Conservation (phyloP, 2,888 invertebrate species). For the Myopa tessellatipennis region DNA sequence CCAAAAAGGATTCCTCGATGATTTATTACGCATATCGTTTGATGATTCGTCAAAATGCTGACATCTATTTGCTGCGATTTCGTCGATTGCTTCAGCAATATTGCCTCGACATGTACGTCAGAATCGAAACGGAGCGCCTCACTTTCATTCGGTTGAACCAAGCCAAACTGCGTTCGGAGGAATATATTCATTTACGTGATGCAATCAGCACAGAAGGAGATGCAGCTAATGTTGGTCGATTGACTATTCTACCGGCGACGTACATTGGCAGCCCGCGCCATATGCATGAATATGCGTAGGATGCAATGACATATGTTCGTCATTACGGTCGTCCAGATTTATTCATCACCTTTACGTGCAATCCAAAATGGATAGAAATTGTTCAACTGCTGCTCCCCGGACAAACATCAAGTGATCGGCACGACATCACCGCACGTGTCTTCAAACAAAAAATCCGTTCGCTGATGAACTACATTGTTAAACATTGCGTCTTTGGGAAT, state of each 20-base stretch:
- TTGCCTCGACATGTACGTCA: conserved; percentile 3
- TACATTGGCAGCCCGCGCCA: conserved; percentile 25
- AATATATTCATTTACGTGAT: conserved; percentile 31
- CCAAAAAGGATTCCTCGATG: background rate
- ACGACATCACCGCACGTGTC: conserved; percentile 8
- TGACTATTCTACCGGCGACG: conserved; percentile 4
- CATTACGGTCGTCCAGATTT: too few relatives aligned
- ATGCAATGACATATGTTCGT: too few relatives aligned
- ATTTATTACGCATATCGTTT: conserved; percentile 5
- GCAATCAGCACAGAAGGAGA: conserved; percentile 28
- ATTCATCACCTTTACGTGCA: too few relatives aligned
- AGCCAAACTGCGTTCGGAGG: conserved; percentile 24
- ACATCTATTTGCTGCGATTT: conserved; percentile 18
- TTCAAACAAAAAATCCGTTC: background rate
- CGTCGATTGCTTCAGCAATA: conserved; percentile 11
- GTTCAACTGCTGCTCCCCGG: too few relatives aligned
- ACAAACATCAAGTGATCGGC: conserved; percentile 1
- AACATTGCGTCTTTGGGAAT: conserved; percentile 44
- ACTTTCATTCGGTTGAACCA: too few relatives aligned
- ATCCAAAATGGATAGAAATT: too few relatives aligned
- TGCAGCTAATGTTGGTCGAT: conserved; percentile 1
- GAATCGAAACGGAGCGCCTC: too few relatives aligned
- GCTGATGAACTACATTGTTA: conserved; percentile 24
- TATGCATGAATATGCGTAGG: too few relatives aligned
- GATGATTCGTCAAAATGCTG: conserved; percentile 15